phyloP scores from a whole-genome alignment of 1,140 invertebrate species.

The Papilio xuthus region DNA sequence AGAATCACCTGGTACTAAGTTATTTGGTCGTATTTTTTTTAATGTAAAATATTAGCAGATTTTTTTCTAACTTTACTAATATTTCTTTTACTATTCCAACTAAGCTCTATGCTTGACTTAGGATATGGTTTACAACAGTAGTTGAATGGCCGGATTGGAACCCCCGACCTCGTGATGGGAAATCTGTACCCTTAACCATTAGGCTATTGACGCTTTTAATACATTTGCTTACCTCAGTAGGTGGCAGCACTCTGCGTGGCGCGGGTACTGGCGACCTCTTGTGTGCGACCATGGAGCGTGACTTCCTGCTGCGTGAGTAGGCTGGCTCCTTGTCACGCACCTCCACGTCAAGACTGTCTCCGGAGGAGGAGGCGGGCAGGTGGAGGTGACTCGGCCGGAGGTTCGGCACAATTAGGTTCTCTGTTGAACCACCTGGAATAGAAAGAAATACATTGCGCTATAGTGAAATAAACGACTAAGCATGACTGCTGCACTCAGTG shows the following conservation, averaged over 20 bases:
- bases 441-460: neutral
- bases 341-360: slow-evolving; percentile 73
- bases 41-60: no score
- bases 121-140: no score
- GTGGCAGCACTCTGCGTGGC: slow-evolving; percentile 58
- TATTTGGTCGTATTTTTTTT: no score
- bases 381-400: slow-evolving; percentile 63
- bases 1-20: no score
- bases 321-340: slow-evolving; percentile 58
- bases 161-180: no score
- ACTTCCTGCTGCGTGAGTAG: slow-evolving; percentile 59
- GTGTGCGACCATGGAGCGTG: slow-evolving; percentile 70
- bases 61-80: no score
- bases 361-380: slow-evolving; percentile 67
- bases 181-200: no score
- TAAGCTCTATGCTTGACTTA: no score
- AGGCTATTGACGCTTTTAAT: no score
- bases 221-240: slow-evolving; percentile 52
- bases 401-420: slow-evolving; percentile 59
- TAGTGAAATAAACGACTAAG: neutral
- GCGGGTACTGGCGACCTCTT: slow-evolving; percentile 58
- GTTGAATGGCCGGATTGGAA: no score
- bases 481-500: no score
- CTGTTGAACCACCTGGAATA: slow-evolving; percentile 68
- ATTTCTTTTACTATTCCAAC: no score